Percentiles rank a stretch among this genome's conserved stretches.
These are phyloP conservation scores for Pygmarrhopalites habei DNA, from an alignment of 1,140 invertebrate species.

Conservation along the genomic window DNA sequence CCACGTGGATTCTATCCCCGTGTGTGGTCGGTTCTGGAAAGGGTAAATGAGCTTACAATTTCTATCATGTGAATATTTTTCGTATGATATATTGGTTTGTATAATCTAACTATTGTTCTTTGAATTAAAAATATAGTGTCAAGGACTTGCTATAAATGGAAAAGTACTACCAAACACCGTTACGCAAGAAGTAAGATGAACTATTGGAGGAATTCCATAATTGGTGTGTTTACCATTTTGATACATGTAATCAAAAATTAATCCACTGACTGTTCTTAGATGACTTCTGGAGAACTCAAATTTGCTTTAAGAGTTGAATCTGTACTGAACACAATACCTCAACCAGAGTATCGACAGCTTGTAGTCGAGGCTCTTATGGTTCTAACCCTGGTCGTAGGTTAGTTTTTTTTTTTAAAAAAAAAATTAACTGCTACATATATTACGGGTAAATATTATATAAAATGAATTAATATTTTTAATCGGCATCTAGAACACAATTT, in stretches of 20 bases:
- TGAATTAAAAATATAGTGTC: conserved; percentile 56
- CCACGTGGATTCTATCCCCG: conserved; percentile 92
- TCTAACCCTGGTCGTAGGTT: conserved; percentile 76
- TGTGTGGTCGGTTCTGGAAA: conserved; percentile 85
- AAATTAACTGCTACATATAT: too few relatives aligned
- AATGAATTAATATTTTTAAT: too few relatives aligned
- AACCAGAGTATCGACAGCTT: conserved; percentile 96
- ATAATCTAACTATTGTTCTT: neutral
- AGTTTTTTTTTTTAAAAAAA: too few relatives aligned
- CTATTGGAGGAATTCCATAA: neutral
- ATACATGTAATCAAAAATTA: neutral
- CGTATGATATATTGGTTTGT: neutral
- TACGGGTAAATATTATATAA: too few relatives aligned
- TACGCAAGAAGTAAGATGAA: conserved; percentile 65
- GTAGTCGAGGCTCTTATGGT: conserved; percentile 97
- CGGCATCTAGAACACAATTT: conserved; percentile 86
- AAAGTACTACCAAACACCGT: conserved; percentile 79
- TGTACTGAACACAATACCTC: conserved; percentile 92
- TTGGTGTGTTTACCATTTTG: too few relatives aligned
- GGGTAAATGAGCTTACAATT: too few relatives aligned
- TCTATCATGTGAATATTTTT: neutral
- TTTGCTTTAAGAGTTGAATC: conserved; percentile 96
- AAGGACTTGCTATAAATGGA: conserved; percentile 83
- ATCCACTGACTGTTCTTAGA: conserved; percentile 48
- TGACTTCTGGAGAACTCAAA: conserved; percentile 97